Conservation (phyloP, 2,797 vertebrate species). For the Dermochelys coriacea region DNA sequence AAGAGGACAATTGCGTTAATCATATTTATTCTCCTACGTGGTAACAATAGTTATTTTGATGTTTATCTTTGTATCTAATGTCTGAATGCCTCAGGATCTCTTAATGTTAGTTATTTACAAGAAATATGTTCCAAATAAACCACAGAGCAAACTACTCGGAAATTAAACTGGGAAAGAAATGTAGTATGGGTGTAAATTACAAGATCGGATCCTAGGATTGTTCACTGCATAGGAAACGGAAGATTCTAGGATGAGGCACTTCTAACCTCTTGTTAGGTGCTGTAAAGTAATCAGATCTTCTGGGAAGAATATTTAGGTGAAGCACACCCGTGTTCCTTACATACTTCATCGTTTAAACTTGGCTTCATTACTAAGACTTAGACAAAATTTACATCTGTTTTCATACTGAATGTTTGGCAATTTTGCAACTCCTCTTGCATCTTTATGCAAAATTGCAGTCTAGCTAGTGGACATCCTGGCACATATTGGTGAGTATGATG, state of each 20-base stretch:
- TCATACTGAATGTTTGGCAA: background rate
- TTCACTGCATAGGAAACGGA: background rate
- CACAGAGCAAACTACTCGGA: background rate
- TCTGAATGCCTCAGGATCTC: background rate
- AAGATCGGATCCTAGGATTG: background rate
- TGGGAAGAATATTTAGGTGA: background rate
- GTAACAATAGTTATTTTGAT: background rate
- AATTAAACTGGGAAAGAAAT: background rate
- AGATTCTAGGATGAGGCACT: background rate
- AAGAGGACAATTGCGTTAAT: background rate
- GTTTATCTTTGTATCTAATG: background rate
- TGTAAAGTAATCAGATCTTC: background rate
- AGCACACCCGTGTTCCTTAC: background rate
- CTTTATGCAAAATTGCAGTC: background rate
- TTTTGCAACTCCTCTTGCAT: conserved; percentile 2
- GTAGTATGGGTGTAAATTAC: background rate
- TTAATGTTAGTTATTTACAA: background rate
- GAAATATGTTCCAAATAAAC: background rate
- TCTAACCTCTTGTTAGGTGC: background rate
- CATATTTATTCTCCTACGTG: background rate
- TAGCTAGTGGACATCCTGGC: background rate
- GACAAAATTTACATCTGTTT: background rate
- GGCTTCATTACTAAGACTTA: background rate
- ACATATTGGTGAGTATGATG: background rate
- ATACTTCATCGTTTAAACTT: background rate